Conservation (phyloP, 2,113 vertebrate species). For the Barbus barbus region DNA sequence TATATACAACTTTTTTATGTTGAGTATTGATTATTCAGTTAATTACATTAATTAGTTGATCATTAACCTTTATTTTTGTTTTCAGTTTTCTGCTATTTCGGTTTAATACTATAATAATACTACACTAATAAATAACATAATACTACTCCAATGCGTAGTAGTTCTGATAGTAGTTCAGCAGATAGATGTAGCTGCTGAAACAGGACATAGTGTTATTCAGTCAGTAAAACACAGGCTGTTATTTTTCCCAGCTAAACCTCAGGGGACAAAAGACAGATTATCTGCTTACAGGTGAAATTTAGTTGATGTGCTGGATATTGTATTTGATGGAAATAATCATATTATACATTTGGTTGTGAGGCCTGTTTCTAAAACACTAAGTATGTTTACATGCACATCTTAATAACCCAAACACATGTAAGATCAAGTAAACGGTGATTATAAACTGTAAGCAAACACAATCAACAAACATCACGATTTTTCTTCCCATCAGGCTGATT, state of each 20-base stretch:
- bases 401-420: not conserved
- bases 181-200: conserved; percentile 48
- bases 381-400: not conserved
- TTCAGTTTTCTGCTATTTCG: too few relatives aligned
- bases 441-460: not conserved
- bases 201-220: conserved; percentile 50
- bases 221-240: conserved; percentile 48
- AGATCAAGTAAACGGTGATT: not conserved
- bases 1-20: too few relatives aligned
- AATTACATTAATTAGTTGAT: too few relatives aligned
- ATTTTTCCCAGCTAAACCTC: conserved; percentile 40
- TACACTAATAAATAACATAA: too few relatives aligned
- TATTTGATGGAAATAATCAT: not conserved
- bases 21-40: too few relatives aligned
- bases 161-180: conserved; percentile 45
- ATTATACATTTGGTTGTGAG: not conserved
- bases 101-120: too few relatives aligned
- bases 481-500: not conserved
- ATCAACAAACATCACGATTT: not conserved
- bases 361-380: not conserved
- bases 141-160: too few relatives aligned
- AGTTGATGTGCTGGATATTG: not conserved
- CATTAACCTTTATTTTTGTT: too few relatives aligned
- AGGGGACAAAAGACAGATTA: not conserved
- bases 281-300: conserved; percentile 12